These are phyloP conservation scores for Gonatopus flavifemur DNA, from an alignment of 1,140 invertebrate species.

Conservation along the genomic window DNA sequence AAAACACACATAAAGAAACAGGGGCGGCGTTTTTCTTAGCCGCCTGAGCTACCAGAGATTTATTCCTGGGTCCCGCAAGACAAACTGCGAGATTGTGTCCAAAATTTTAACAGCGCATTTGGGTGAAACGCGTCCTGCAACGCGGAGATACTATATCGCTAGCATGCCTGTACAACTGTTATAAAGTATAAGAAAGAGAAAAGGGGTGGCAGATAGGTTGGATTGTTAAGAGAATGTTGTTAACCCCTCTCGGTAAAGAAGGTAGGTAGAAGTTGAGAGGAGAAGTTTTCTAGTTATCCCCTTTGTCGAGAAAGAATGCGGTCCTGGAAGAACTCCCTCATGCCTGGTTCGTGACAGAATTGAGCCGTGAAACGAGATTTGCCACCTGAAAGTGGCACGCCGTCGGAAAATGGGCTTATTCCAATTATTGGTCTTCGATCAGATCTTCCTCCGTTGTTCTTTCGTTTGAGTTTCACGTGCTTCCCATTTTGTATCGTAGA, in stretches of 20 bases:
- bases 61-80: slow-evolving; percentile 57
- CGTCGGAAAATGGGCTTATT: slow-evolving; percentile 36
- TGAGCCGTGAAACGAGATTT: slow-evolving; percentile 60
- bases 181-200: slow-evolving; percentile 42
- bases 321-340: slow-evolving; percentile 36
- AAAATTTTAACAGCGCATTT: slow-evolving; percentile 62
- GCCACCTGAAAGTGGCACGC: slow-evolving; percentile 27
- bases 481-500: no score
- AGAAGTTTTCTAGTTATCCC: slow-evolving; percentile 59
- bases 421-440: slow-evolving; percentile 49
- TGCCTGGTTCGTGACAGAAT: slow-evolving; percentile 50
- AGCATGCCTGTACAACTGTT: slow-evolving; percentile 28
- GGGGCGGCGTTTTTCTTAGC: slow-evolving; percentile 57
- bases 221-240: slow-evolving; percentile 11
- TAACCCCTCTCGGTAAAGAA: slow-evolving; percentile 10
- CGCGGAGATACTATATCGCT: slow-evolving; percentile 38
- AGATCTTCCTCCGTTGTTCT: slow-evolving; percentile 8
- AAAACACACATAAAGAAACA: background rate
- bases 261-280: slow-evolving; percentile 13
- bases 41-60: slow-evolving; percentile 58
- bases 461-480: no score
- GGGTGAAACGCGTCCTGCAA: slow-evolving; percentile 49
- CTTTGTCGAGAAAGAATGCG: slow-evolving; percentile 35
- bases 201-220: slow-evolving; percentile 16
- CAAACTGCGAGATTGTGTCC: slow-evolving; percentile 61